Base-by-base conservation (phyloP, 2,797 vertebrate species). In the Clarias laeviceps region DNA sequence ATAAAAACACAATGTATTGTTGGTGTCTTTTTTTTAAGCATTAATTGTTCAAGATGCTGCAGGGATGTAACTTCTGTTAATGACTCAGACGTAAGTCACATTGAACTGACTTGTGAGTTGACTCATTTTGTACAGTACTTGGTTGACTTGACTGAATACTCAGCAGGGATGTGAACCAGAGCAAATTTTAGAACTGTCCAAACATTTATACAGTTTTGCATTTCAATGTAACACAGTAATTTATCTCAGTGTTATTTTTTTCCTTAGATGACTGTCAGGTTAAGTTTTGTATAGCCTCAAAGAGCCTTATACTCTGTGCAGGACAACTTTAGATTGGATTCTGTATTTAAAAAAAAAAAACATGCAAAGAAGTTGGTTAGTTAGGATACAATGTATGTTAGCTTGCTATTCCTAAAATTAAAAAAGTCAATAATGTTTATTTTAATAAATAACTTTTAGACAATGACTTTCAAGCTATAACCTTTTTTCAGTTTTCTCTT, bases 1-100 rank as follows among this genome's bases (percentile, higher is more conserved):
- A 82, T 50, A 61, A 77, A 85, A 85, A 86, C 50, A 81, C 24
- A 80, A 57, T 2, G 56, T 27, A 70, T 4, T 66, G 24, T 27
- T 40, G 22, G 17, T 76, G 45, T 68, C 24, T 1, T 81, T 77
- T 73, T 45, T n/a, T 40, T 5, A 27, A 34, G 5, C 11, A 61
- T 37, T 61, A 37, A 61, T 20, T 24, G 8, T 29, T 59, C 9
- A 32, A 12, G n/a, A 7, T 57, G 18, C 3, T 56, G 50, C 45
- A 74, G n/a, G 17, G n/a, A 77, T 18, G 24, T 76, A 54, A 54
- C 45, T 76, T 14, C 15, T 56, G 45, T n/a, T 73, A 50, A 17
- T 73, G 40, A n/a, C 45, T 74, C n/a, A 54, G 11, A n/a, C 37
- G 24, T 72, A 45, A 45, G 11, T 40, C 4, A 11, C 24, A n/a